Evolutionary conservation across 2,113 vertebrate species (phyloP).

Genomic region (Nematolebias whitei): DNA sequence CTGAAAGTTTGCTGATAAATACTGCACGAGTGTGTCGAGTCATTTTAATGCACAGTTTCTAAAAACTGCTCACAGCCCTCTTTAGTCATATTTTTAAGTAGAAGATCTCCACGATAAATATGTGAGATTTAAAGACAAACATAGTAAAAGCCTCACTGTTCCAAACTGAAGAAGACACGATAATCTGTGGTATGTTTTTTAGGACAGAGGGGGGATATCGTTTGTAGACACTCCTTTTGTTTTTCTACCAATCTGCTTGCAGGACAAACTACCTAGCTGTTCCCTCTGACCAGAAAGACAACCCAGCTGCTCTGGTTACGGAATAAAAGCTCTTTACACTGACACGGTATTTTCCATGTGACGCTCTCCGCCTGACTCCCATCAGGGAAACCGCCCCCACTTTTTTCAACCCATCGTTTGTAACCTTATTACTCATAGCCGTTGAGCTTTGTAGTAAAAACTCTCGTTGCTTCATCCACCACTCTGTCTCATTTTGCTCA

Average conservation of each 20-base stretch:
- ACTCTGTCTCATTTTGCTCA: conserved; percentile 1
- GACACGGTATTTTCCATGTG: conserved; percentile 78
- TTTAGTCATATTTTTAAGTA: conserved; percentile 4
- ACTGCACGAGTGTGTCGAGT: not conserved
- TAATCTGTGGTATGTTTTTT: conserved; percentile 7
- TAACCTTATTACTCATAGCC: conserved; percentile 30
- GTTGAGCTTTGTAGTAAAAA: conserved; percentile 27
- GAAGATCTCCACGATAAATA: conserved; percentile 6
- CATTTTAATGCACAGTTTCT: conserved; percentile 1
- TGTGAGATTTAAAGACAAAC: conserved; percentile 4
- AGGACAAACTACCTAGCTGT: conserved; percentile 97
- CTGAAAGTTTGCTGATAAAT: conserved; percentile 26
- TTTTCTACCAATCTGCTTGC: conserved; percentile 61
- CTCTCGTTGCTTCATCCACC: conserved; percentile 33
- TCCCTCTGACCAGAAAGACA: conserved; percentile 95
- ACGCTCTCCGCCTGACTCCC: conserved; percentile 27
- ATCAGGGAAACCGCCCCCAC: conserved; percentile 34
- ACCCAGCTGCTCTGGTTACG: conserved; percentile 85
- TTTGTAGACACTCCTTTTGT: conserved; percentile 59
- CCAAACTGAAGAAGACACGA: not conserved
- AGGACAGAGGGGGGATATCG: not conserved
- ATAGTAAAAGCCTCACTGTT: conserved; percentile 2
- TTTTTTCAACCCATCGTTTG: conserved; percentile 55
- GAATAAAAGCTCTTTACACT: conserved; percentile 82
- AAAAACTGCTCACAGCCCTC: not conserved